Evolutionary conservation across 2,797 vertebrate genomes (phyloP).

Genomic region (Parotocinclus haroldoi): DNA sequence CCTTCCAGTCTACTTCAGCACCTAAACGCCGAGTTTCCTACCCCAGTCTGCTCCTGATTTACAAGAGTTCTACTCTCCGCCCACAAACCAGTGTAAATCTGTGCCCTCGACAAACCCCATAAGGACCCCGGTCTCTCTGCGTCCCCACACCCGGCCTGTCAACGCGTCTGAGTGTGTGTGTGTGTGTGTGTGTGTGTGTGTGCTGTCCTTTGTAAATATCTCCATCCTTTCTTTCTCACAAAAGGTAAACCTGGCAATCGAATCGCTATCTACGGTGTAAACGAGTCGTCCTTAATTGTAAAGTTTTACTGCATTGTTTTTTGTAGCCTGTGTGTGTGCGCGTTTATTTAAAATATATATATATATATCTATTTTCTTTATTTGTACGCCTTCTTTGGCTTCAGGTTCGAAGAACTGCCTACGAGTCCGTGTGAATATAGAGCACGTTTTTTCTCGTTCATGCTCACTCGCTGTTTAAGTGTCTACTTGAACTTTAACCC

Average conservation of each 20-base stretch:
- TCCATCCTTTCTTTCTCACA: constrained; percentile 70
- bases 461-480: constrained; percentile 52
- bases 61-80: constrained; percentile 52
- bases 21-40: constrained; percentile 73
- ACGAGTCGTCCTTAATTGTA: constrained; percentile 74
- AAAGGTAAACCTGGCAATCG: constrained; percentile 61
- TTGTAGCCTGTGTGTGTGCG: constrained; percentile 74
- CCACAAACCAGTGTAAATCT: constrained; percentile 63
- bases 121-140: constrained; percentile 68
- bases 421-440: constrained; percentile 69
- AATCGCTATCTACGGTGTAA: constrained; percentile 58
- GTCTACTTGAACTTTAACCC: constrained; percentile 55
- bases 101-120: constrained; percentile 31
- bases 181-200: constrained; percentile 70
- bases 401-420: constrained; percentile 77
- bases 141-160: constrained; percentile 31
- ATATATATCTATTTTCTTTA: constrained; percentile 74
- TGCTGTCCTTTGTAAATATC: constrained; percentile 70
- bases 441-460: constrained; percentile 66
- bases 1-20: constrained; percentile 79
- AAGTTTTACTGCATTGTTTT: constrained; percentile 73
- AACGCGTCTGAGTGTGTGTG: constrained; percentile 59
- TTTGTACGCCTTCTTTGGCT: constrained; percentile 79
- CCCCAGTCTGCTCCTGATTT: constrained; percentile 67
- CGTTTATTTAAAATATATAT: constrained; percentile 41